A percentile compares a stretch with the other conserved stretches of the same genome.
Evolutionary conservation across 2,797 vertebrate genomes (phyloP).

Genomic region (Peromyscus aztecus): DNA sequence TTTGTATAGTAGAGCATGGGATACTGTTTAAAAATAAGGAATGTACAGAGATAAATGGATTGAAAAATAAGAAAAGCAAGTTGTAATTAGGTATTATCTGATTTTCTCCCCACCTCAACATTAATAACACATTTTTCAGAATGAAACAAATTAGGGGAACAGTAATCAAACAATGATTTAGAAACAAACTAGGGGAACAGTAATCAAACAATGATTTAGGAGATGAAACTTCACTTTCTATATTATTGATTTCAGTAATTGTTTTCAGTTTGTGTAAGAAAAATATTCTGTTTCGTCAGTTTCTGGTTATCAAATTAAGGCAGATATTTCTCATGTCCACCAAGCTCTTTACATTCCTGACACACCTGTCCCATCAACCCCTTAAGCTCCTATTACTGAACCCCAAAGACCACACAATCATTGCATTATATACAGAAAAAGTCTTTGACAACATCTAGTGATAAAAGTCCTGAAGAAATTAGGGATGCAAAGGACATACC

Average conservation of each 20-base stretch:
- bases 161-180: background rate
- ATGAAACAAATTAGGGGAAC: slow-evolving; percentile 5
- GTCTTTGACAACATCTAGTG: background rate
- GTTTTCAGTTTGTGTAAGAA: slow-evolving; percentile 41
- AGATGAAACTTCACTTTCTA: slow-evolving; percentile 8
- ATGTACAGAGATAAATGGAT: background rate
- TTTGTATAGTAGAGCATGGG: background rate
- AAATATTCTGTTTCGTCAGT: background rate
- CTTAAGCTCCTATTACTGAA: background rate
- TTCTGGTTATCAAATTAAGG: slow-evolving; percentile 20
- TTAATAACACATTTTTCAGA: slow-evolving; percentile 49
- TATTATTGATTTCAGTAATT: background rate
- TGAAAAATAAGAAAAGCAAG: slow-evolving; percentile 1
- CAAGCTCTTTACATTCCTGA: background rate
- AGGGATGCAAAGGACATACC: background rate
- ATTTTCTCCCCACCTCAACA: background rate
- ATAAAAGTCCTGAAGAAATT: background rate
- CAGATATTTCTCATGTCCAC: slow-evolving; percentile 1
- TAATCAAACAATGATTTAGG: background rate
- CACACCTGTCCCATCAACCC: background rate
- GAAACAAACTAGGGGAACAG: no score
- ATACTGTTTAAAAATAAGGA: background rate
- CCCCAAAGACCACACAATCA: background rate
- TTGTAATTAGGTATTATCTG: slow-evolving; percentile 4
- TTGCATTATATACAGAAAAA: background rate